These are phyloP conservation scores for Parascotia fuliginaria DNA, from an alignment of 2,888 invertebrate genomes.

Conservation along the genomic window DNA sequence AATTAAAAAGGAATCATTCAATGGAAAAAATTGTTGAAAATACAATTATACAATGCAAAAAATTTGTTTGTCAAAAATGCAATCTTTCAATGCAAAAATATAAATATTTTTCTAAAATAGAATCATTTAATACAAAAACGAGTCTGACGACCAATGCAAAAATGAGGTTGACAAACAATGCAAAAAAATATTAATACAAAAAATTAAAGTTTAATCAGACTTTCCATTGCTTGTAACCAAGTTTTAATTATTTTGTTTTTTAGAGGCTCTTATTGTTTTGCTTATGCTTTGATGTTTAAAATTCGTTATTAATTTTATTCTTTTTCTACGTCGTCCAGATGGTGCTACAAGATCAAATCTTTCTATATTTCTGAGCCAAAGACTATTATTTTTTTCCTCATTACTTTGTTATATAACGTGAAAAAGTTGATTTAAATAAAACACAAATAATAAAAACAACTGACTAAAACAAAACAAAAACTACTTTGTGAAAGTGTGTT, in stretches of 20 bases:
- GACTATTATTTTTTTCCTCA: conserved; percentile 60
- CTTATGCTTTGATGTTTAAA: conserved; percentile 33
- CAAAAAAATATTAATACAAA: no score
- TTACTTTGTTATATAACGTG: conserved; percentile 27
- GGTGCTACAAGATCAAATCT: conserved; percentile 80
- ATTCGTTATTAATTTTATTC: conserved; percentile 38
- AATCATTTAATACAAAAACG: no score
- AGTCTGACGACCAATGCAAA: no score
- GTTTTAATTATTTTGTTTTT: conserved; percentile 3
- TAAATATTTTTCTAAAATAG: no score
- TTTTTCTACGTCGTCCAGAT: conserved; percentile 66
- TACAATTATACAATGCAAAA: no score
- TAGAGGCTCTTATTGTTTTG: conserved; percentile 18
- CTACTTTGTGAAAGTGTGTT: no score
- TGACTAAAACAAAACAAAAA: not conserved
- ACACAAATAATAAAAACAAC: conserved; percentile 1
- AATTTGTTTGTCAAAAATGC: no score
- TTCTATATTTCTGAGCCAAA: conserved; percentile 78
- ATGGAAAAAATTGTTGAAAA: no score
- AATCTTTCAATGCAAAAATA: no score
- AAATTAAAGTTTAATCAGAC: conserved; percentile 4
- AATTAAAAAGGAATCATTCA: no score
- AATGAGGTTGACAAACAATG: no score
- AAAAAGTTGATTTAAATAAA: conserved; percentile 16
- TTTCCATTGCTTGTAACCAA: not conserved